Conservation (phyloP, 2,797 vertebrate species). For the Mus minutoides region DNA sequence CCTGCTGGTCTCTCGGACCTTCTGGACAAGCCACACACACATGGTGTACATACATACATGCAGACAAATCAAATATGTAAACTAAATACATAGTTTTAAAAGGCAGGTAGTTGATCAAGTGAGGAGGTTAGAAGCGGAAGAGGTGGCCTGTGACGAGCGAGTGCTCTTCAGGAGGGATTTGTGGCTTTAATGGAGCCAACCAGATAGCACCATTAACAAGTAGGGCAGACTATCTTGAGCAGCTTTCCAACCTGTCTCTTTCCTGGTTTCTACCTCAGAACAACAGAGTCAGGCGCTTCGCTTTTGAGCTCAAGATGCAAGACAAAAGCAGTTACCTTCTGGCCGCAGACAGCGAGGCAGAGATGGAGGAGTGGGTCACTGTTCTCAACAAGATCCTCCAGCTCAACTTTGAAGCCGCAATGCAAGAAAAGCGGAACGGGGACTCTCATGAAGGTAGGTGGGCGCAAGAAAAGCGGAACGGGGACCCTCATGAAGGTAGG, state of each 20-base stretch:
- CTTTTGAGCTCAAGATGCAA: conserved; percentile 99
- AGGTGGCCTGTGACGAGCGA: neutral
- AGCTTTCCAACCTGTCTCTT: neutral
- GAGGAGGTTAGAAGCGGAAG: neutral
- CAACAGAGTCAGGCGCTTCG: conserved; percentile 96
- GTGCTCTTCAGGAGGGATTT: neutral
- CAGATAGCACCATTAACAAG: neutral
- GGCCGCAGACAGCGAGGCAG: conserved; percentile 95
- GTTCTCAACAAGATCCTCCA: conserved; percentile 98
- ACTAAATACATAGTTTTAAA: too few species aligned
- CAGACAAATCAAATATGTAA: neutral
- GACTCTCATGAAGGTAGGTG: conserved; percentile 93
- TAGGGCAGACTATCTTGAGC: neutral
- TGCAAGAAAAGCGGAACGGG: conserved; percentile 97
- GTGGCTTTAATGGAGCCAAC: neutral
- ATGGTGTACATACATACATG: too few species aligned
- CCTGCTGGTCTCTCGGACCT: neutral
- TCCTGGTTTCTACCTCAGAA: conserved; percentile 89
- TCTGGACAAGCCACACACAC: neutral
- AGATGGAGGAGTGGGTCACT: conserved; percentile 98
- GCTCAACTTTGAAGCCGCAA: conserved; percentile 96
- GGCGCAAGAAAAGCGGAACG: conserved; percentile 93
- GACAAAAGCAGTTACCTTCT: conserved; percentile 98
- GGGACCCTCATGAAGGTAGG: conserved; percentile 94
- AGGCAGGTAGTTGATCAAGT: neutral